Evolutionary conservation across 1,140 invertebrate genomes (phyloP), one percentile per base, ranked within the genome.

Genomic region (Streblospio benedicti): DNA sequence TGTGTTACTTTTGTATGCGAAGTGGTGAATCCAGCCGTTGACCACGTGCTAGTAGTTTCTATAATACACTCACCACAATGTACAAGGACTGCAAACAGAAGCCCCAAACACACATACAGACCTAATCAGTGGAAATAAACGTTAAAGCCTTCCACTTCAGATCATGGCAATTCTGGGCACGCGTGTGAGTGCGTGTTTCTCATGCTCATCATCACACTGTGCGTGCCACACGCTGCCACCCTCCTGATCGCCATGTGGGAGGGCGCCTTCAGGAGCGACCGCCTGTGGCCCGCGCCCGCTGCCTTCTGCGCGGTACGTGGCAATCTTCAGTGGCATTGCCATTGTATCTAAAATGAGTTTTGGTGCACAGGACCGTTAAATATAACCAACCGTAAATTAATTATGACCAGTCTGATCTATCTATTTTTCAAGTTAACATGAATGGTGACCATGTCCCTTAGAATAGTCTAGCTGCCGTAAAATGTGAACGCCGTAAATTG

Each of bases 221-320:
- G 52, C 3, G 28, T 59, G 5, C 61, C 61, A n/a, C 14, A 59
- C 38, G 27, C 27, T 23, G 18, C 54, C 20, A 62, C 47, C 1
- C 49, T 62, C 1, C 14, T 62, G 1, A 28, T 38, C n/a, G 14
- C 56, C 33, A 14, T 49, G 3, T 62, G 33, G 25, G 4, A 30
- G 27, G 61, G 56, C 2, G 38, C 23, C 2, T 52, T 33, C 23
- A 14, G 56, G 27, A 31, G 25, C 14, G 50, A 59, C 30, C 20
- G 28, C 4, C 57, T 41, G 6, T 62, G 61, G 61, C 61, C 61
- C 16, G 4, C 50, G 50, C 31, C 23, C 35, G 50, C 28, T 27
- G 4, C 23, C 18, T 52, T n/a, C 16, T 30, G 45, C 23, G 14
- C 12, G 45, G 12, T 14, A 49, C 12, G 6, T 49, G 23, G 45